Evolutionary conservation across 2,797 vertebrate species (phyloP).

Genomic region (Premnoplex brunnescens): DNA sequence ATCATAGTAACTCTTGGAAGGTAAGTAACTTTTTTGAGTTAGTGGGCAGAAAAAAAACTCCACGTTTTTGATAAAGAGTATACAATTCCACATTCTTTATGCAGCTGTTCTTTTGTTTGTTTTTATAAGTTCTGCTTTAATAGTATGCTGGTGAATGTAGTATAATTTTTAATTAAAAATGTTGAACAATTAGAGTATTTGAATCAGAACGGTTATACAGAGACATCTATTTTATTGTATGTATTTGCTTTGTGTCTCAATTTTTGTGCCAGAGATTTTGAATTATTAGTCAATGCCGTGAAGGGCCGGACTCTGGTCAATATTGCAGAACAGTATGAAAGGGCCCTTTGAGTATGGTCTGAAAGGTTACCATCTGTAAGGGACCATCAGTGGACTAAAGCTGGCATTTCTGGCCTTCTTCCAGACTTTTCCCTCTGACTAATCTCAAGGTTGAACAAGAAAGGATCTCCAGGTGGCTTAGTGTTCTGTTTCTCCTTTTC

Average conservation of each 20-base stretch:
- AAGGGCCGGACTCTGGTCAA: neutral
- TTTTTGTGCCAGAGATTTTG: neutral
- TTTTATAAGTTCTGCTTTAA: neutral
- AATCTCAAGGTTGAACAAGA: neutral
- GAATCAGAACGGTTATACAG: neutral
- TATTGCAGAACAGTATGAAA: neutral
- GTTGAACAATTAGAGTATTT: neutral
- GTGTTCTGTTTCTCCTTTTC: neutral
- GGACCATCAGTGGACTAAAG: neutral
- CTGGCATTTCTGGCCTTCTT: neutral
- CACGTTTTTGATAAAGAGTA: neutral
- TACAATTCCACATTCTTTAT: neutral
- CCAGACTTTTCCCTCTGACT: neutral
- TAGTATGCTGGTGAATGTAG: neutral
- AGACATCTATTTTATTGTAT: neutral
- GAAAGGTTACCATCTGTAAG: neutral
- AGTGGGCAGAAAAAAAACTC: neutral
- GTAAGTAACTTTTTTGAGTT: neutral
- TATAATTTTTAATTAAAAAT: neutral
- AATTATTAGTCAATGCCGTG: neutral
- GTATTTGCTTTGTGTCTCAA: neutral
- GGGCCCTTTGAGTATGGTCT: neutral
- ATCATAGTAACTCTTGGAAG: neutral
- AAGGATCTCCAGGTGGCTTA: neutral
- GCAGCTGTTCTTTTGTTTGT: neutral